A percentile compares a stretch with the other conserved stretches of the same genome.
phyloP scores from a whole-genome alignment of 2,888 invertebrate genomes.

The Pristionchus japonicus region DNA sequence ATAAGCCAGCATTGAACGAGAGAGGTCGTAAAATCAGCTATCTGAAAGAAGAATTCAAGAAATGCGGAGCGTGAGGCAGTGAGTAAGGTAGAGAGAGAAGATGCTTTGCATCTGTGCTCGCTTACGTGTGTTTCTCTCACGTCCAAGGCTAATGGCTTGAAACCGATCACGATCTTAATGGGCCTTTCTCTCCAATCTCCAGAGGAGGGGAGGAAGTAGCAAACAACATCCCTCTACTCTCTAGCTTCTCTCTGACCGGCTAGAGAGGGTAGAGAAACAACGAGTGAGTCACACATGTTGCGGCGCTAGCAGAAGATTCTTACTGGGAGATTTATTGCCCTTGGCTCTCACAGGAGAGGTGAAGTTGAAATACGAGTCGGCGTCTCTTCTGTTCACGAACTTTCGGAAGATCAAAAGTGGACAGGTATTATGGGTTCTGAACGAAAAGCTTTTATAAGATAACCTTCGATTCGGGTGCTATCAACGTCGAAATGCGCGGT shows the following conservation, averaged over 20 bases:
- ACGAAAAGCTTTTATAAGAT: too few species aligned
- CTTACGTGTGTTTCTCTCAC: neutral
- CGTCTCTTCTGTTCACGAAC: too few species aligned
- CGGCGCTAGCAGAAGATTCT: neutral
- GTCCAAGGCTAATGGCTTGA: neutral
- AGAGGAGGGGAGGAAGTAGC: neutral
- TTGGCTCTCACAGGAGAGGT: neutral
- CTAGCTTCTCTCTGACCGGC: neutral
- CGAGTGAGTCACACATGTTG: neutral
- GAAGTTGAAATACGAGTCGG: too few species aligned
- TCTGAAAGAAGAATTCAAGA: too few species aligned
- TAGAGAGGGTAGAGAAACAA: neutral
- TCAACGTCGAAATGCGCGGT: too few species aligned
- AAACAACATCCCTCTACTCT: neutral
- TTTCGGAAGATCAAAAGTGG: too few species aligned
- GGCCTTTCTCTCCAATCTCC: neutral
- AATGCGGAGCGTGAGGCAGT: too few species aligned
- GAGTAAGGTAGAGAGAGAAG: neutral
- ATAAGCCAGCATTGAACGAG: too few species aligned
- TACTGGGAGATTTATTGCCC: neutral
- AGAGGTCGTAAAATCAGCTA: too few species aligned
- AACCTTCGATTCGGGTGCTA: too few species aligned
- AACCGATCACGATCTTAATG: neutral
- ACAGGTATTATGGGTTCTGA: too few species aligned
- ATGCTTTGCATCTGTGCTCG: neutral